Percentiles rank a stretch among this genome's conserved stretches.
Evolutionary conservation across 2,888 invertebrate genomes (phyloP).

Genomic region (Hyppa rectilinea): DNA sequence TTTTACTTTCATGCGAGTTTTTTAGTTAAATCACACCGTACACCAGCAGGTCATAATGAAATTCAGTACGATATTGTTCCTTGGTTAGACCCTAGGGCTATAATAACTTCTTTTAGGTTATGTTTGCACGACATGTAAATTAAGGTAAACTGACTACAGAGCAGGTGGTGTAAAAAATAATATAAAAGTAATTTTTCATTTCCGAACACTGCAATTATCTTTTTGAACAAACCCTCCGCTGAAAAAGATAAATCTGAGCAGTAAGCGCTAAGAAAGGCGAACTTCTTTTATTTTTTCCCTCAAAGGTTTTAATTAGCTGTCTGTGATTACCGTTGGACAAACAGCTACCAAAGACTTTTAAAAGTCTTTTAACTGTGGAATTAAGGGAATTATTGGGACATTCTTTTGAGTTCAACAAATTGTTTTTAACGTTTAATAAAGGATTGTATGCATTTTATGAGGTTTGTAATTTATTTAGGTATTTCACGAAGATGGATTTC

Average conservation of each 20-base stretch:
- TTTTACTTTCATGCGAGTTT: no score
- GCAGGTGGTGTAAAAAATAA: no score
- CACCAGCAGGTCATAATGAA: no score
- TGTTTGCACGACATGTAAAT: no score
- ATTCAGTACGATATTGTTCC: no score
- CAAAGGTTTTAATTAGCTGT: constrained; percentile 57
- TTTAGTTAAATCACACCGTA: no score
- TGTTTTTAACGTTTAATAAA: background rate
- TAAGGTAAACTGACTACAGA: no score
- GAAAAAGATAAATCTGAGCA: constrained; percentile 26
- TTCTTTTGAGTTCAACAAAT: constrained; percentile 16
- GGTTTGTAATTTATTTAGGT: background rate
- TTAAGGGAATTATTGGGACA: constrained; percentile 33
- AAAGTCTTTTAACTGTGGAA: constrained; percentile 31
- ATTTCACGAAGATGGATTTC: background rate
- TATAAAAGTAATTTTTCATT: background rate
- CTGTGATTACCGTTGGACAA: constrained; percentile 51
- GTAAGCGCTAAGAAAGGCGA: constrained; percentile 5
- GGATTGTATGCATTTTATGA: background rate
- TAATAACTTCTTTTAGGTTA: no score
- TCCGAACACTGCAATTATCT: constrained; percentile 20
- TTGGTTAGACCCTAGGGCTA: no score
- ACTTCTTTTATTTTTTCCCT: constrained; percentile 42
- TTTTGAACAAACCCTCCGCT: constrained; percentile 22
- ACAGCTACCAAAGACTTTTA: constrained; percentile 53